These are phyloP conservation scores for Alexandromys fortis DNA, from an alignment of 2,113 vertebrate genomes.

Conservation along the genomic window DNA sequence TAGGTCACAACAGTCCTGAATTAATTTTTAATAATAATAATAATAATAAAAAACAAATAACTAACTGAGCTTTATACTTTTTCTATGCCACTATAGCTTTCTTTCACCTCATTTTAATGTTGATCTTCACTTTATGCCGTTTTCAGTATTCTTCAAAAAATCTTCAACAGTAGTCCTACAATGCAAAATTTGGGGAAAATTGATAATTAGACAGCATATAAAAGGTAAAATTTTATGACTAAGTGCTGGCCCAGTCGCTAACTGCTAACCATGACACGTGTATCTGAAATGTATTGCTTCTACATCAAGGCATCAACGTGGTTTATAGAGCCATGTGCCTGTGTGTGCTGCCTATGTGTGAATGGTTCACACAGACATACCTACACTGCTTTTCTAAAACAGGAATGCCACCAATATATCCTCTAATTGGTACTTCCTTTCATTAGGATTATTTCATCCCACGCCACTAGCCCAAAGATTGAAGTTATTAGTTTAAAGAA, in stretches of 20 bases:
- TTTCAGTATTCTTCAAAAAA: slow-evolving; percentile 91
- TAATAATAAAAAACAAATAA: slow-evolving; percentile 76
- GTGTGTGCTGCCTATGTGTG: slow-evolving; percentile 43
- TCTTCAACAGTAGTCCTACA: slow-evolving; percentile 88
- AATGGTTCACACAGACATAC: slow-evolving; percentile 44
- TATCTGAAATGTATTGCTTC: slow-evolving; percentile 63
- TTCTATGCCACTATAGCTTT: slow-evolving; percentile 98
- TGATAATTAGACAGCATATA: slow-evolving; percentile 85
- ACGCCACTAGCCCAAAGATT: slow-evolving; percentile 80
- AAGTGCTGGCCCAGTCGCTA: slow-evolving; percentile 84
- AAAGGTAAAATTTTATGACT: slow-evolving; percentile 79
- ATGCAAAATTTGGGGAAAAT: slow-evolving; percentile 88
- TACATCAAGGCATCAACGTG: slow-evolving; percentile 62
- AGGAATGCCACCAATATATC: slow-evolving; percentile 51
- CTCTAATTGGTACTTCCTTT: slow-evolving; percentile 74
- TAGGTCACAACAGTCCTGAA: slow-evolving; percentile 88
- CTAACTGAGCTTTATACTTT: slow-evolving; percentile 91
- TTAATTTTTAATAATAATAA: slow-evolving; percentile 84
- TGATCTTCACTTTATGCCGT: slow-evolving; percentile 91
- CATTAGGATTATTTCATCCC: slow-evolving; percentile 72
- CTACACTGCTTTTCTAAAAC: slow-evolving; percentile 46
- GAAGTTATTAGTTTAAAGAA: slow-evolving; percentile 76
- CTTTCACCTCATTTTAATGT: slow-evolving; percentile 99
- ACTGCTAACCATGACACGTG: slow-evolving; percentile 77
- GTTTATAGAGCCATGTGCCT: slow-evolving; percentile 69